Percentiles rank a stretch among this genome's conserved stretches.
Conservation (phyloP, 2,113 vertebrate genomes). For the Anarrhichthys ocellatus region DNA sequence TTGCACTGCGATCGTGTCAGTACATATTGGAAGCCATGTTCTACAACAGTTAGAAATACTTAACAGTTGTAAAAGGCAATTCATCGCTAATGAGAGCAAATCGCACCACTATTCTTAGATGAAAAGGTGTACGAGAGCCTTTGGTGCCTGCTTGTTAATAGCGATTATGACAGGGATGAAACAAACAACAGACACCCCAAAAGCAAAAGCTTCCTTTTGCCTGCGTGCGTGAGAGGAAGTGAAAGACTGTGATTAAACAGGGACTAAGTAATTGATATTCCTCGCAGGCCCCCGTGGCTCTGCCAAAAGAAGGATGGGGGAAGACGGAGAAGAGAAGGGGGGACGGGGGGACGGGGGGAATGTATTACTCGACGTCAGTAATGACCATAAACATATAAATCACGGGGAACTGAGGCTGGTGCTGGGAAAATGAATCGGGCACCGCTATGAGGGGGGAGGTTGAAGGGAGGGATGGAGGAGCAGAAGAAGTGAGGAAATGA, state of each 20-base stretch:
- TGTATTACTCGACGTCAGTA: slow-evolving; percentile 85
- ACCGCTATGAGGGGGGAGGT: slow-evolving; percentile 40
- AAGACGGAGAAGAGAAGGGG: slow-evolving; percentile 61
- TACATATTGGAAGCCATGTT: slow-evolving; percentile 11
- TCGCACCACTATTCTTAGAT: not conserved
- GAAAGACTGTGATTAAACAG: slow-evolving; percentile 76
- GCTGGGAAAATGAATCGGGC: slow-evolving; percentile 75
- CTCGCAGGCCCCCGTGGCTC: slow-evolving; percentile 65
- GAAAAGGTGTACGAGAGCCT: not conserved
- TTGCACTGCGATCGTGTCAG: not conserved
- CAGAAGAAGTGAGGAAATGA: slow-evolving; percentile 48
- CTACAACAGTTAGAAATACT: slow-evolving; percentile 13
- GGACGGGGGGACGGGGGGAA: slow-evolving; percentile 72
- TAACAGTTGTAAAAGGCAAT: not conserved
- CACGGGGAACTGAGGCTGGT: slow-evolving; percentile 73
- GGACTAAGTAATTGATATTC: slow-evolving; percentile 83
- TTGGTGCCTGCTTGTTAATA: slow-evolving; percentile 21
- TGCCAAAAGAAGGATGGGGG: slow-evolving; percentile 73
- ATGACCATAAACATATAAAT: slow-evolving; percentile 88
- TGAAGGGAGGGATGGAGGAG: slow-evolving; percentile 37
- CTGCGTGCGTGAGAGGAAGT: slow-evolving; percentile 30
- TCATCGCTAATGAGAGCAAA: slow-evolving; percentile 33
- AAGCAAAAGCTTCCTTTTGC: slow-evolving; percentile 46
- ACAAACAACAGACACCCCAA: slow-evolving; percentile 25
- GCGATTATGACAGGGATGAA: slow-evolving; percentile 6